Evolutionary conservation across 2,888 invertebrate genomes (phyloP), one percentile per base, ranked within the genome.

Genomic region (Orgyia antiqua): DNA sequence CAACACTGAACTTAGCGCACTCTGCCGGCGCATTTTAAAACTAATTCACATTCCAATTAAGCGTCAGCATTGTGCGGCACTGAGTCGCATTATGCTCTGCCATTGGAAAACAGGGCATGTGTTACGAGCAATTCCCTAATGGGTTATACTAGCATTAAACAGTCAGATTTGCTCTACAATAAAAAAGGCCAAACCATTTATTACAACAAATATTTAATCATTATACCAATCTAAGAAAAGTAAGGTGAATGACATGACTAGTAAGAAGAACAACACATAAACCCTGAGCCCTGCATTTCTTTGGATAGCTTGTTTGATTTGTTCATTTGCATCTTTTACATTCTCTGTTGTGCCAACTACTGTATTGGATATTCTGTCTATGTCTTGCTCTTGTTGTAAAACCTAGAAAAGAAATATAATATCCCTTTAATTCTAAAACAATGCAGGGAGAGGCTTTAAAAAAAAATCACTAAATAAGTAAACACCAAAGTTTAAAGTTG

Each of bases 181-280:
- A n/a, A n/a, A n/a, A n/a, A n/a, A n/a, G n/a, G n/a, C n/a, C n/a
- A n/a, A n/a, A n/a, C n/a, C n/a, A n/a, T n/a, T n/a, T n/a, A n/a
- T n/a, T n/a, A n/a, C n/a, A n/a, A 28, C n/a, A 21, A 20, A 10
- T 10, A 33, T 69, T 77, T 77, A 86, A 53, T 94, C 94, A 88
- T 99, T 99, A 74, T 99, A 99, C 99, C 99, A 99, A 87, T 99
- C 98, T 30, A 99, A 88, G 77, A 99, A 99, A 6, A 99, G 86
- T 29, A 99, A 87, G 10, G 97, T 94, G 71, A 99, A 97, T 20
- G 98, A 97, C 91, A 98, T 94, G 20, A 99, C 97, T 50, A 99
- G 84, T 31, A 99, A 87, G 69, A 98, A 98, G 80, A 99, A 99
- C 13, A 99, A 83, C 33, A 98, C 92, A 90, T 96, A 98, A 8